Percentiles rank a stretch among this genome's conserved stretches.
Evolutionary conservation across 30 jellyfish, hydroid and myxozoan genomes (phyloP).

Genomic region (Turritopsis dohrnii): DNA sequence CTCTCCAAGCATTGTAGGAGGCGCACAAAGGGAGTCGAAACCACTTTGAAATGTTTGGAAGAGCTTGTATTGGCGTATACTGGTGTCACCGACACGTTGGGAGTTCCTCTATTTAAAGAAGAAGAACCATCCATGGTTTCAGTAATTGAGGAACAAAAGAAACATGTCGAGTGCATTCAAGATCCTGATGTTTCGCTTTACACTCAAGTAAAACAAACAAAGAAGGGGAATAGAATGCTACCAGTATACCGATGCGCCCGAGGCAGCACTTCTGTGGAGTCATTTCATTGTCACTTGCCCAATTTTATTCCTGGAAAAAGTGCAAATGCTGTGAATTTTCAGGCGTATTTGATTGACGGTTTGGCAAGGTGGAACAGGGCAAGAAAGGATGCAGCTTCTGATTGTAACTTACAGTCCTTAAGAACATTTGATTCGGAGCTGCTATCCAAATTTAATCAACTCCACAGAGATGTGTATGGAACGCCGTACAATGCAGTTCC

Average conservation of each 20-base stretch:
- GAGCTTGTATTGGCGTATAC: constrained; percentile 32
- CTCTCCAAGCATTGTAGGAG: constrained; percentile 35
- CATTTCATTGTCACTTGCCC: constrained; percentile 21
- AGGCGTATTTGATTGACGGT: constrained; percentile 39
- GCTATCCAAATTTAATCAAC: neutral
- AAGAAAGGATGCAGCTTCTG: constrained; percentile 29
- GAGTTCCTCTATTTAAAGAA: constrained; percentile 46
- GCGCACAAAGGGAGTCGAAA: too few species aligned
- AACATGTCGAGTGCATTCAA: constrained; percentile 44
- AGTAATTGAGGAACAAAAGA: constrained; percentile 37
- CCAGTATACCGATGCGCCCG: constrained; percentile 59
- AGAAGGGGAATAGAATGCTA: constrained; percentile 29
- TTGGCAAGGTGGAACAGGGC: constrained; percentile 27
- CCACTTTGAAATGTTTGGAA: constrained; percentile 22
- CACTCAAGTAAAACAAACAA: constrained; percentile 19
- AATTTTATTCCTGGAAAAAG: constrained; percentile 28
- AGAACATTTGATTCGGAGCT: neutral
- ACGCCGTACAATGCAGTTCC: neutral
- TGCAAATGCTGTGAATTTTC: constrained; percentile 45
- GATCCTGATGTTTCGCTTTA: constrained; percentile 48
- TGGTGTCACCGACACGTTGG: constrained; percentile 40
- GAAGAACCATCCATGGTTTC: constrained; percentile 9
- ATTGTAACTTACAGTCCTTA: neutral
- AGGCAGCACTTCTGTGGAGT: constrained; percentile 40
- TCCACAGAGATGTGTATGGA: neutral